Evolutionary conservation across 2,888 invertebrate species (phyloP).

Genomic region (Idaea dimidiata): DNA sequence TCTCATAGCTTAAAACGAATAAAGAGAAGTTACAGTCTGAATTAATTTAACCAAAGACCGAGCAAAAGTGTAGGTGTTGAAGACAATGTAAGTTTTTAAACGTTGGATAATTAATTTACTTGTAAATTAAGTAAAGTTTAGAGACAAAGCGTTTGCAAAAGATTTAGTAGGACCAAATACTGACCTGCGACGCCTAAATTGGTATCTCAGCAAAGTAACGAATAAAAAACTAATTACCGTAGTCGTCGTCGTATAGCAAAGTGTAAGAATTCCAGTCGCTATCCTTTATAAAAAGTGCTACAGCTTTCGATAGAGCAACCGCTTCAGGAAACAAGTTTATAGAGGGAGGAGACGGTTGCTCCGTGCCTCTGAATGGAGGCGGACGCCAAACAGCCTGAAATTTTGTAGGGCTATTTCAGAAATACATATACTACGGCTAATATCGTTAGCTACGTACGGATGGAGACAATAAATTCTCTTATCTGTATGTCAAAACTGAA

Average conservation of each 20-base stretch:
- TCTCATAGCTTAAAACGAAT: not conserved
- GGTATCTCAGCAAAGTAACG: not conserved
- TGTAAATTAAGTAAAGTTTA: not conserved
- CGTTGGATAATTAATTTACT: not conserved
- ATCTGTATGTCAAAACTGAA: not conserved
- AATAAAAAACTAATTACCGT: constrained; percentile 65
- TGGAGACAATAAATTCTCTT: not conserved
- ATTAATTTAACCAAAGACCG: not conserved
- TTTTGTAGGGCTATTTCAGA: not conserved
- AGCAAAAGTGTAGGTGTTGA: not conserved
- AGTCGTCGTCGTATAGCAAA: constrained; percentile 88
- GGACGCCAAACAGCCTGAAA: constrained; percentile 67
- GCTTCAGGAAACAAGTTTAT: constrained; percentile 90
- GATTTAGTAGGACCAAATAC: not conserved
- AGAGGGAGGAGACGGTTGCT: constrained; percentile 50
- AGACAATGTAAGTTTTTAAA: not conserved
- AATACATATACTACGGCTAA: not conserved
- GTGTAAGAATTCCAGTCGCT: constrained; percentile 90
- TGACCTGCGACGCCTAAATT: not conserved
- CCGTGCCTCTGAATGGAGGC: constrained; percentile 51
- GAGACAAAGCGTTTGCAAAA: not conserved
- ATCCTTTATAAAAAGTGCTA: constrained; percentile 84
- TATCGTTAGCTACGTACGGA: constrained; percentile 9
- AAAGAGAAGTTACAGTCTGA: not conserved
- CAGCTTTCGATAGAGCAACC: constrained; percentile 82